phyloP scores from a whole-genome alignment of 2,797 vertebrate species.

The Neosalanx taihuensis region DNA sequence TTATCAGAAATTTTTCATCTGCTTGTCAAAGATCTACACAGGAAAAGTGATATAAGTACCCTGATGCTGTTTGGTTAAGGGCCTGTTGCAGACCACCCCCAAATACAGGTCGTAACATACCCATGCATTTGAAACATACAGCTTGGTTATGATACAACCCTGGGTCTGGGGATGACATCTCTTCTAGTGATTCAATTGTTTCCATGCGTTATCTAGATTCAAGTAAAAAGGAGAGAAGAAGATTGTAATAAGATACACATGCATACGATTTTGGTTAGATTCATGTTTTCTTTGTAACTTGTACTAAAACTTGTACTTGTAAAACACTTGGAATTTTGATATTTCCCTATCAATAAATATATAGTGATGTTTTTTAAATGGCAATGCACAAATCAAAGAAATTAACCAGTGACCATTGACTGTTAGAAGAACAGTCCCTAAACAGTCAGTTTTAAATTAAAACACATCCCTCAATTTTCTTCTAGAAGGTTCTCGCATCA shows the following conservation, averaged over 20 bases:
- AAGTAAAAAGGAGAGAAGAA: neutral
- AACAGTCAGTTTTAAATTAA: neutral
- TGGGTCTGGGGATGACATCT: constrained; percentile 32
- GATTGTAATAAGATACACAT: neutral
- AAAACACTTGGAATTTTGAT: too few relatives aligned
- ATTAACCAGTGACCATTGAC: neutral
- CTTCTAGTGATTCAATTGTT: neutral
- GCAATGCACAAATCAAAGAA: too few relatives aligned
- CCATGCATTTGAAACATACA: constrained; percentile 53
- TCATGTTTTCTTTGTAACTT: too few relatives aligned
- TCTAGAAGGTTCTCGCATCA: neutral
- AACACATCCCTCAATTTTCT: neutral
- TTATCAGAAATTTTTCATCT: too few relatives aligned
- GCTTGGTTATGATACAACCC: constrained; percentile 64
- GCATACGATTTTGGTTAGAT: too few relatives aligned
- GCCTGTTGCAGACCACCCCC: constrained; percentile 25
- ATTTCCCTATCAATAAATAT: neutral
- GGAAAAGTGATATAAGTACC: too few relatives aligned
- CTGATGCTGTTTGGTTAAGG: neutral
- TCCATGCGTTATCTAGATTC: too few relatives aligned
- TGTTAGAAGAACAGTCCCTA: neutral
- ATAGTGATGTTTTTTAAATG: neutral
- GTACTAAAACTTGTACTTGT: too few relatives aligned
- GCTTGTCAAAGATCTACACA: too few relatives aligned
- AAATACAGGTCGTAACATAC: constrained; percentile 64